Conservation (phyloP, 2,113 vertebrate species). For the Sturnus vulgaris region DNA sequence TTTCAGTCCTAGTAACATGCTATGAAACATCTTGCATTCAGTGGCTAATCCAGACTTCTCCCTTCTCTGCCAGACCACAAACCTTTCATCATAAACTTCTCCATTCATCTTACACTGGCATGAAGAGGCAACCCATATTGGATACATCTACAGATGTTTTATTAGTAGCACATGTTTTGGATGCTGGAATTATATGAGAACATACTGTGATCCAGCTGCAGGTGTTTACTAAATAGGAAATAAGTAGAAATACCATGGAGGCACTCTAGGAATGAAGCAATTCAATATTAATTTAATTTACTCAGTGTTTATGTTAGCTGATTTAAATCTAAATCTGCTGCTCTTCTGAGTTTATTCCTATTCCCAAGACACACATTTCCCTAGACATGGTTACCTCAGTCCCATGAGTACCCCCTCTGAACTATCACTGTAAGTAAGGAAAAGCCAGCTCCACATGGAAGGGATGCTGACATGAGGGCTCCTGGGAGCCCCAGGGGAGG, state of each 20-base stretch:
- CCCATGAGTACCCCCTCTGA: neutral
- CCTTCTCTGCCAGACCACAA: constrained; percentile 44
- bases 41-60: constrained; percentile 37
- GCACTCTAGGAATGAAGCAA: neutral
- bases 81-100: constrained; percentile 50
- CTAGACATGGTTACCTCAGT: neutral
- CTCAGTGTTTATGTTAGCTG: neutral
- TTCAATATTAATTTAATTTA: constrained; percentile 28
- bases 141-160: constrained; percentile 40
- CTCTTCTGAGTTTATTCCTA: neutral
- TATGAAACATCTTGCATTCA: constrained; percentile 34
- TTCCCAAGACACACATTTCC: neutral
- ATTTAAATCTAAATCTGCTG: constrained; percentile 6
- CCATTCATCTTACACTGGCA: constrained; percentile 25
- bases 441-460: rapidly evolving
- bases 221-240: constrained; percentile 47
- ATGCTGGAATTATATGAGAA: neutral
- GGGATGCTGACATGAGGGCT: neutral
- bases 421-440: neutral
- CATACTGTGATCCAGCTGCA: constrained; percentile 51
- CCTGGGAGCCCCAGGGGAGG: too few species aligned
- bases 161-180: constrained; percentile 50
- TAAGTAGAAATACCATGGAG: constrained; percentile 21
- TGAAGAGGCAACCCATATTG: neutral
- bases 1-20: neutral